A percentile compares a stretch with the other conserved stretches of the same genome.
phyloP scores from a whole-genome alignment of 2,113 vertebrate genomes.

The Raja brachyura region DNA sequence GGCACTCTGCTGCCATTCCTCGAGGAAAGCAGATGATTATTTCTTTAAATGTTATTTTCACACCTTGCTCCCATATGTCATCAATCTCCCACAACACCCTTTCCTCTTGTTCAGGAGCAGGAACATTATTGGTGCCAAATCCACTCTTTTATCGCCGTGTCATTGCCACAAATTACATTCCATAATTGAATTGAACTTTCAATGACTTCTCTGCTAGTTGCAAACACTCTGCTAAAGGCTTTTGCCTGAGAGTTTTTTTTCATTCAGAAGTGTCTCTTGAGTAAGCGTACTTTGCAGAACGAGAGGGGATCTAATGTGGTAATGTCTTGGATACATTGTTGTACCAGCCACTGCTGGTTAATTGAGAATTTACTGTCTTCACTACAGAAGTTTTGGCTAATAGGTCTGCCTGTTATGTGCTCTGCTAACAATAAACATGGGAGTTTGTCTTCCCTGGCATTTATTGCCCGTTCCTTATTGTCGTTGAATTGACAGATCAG shows the following conservation, averaged over 20 bases:
- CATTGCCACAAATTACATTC: not conserved
- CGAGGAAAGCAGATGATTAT: not conserved
- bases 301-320: too few species aligned
- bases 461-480: too few species aligned
- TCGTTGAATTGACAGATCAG: too few species aligned
- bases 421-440: too few species aligned
- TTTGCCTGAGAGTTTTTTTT: not conserved
- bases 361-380: too few species aligned
- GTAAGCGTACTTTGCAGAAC: too few species aligned
- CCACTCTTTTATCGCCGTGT: not conserved
- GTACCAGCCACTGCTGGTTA: too few species aligned
- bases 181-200: not conserved
- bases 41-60: conserved; percentile 5
- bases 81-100: not conserved
- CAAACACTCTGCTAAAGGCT: not conserved
- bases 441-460: too few species aligned
- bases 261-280: too few species aligned
- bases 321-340: too few species aligned
- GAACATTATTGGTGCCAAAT: not conserved
- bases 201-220: not conserved
- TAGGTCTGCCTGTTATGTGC: too few species aligned
- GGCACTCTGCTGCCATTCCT: not conserved
- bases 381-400: too few species aligned
- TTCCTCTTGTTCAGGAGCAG: not conserved
- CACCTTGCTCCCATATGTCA: not conserved